Base-by-base conservation (phyloP, 2,113 vertebrate genomes). In the Cisticola juncidis region DNA sequence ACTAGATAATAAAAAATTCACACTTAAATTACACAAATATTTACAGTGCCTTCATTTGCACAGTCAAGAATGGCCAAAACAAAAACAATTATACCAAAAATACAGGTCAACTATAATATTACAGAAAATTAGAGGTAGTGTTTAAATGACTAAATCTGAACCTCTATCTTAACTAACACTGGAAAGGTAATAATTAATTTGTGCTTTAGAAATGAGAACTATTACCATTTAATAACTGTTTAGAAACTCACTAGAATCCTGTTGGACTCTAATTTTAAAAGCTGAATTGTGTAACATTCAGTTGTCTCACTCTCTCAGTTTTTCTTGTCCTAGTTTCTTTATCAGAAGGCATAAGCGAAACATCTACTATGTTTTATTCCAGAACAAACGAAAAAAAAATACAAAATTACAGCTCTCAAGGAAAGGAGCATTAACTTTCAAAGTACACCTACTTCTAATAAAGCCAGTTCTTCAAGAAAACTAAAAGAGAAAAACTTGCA, bases 401-500 rank as follows among this genome's bases (percentile, higher is more conserved):
- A 76, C 28, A 18, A 45, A 71, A 45, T 38, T 73, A 82, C 35
- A 88, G 5, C 50, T 66, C 66, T 85, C 42, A 87, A 71, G 65
- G n/a, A 81, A 92, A 72, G 29, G 31, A 69, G 54, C 5, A 14
- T 47, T 90, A 62, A 65, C 74, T 87, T 95, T 56, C 77, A 61
- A 74, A 81, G 53, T 16, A 76, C 1, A 71, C 2, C 26, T 33
- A 66, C 38, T 76, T 94, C 53, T 47, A 85, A 94, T 54, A 81
- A 76, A 87, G 57, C 93, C 85, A 91, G 89, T 83, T 88, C 88
- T 86, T 76, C 93, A 80, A 83, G 74, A 77, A 76, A 90, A 66
- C 25, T 20, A 21, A 33, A 54, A 56, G 48, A 74, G 38, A 77
- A 82, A 56, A 53, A 65, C 31, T 36, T 48, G 33, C 35, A 74